phyloP scores from a whole-genome alignment of 2,888 invertebrate species.

The Hermaeophaga mercurialis region DNA sequence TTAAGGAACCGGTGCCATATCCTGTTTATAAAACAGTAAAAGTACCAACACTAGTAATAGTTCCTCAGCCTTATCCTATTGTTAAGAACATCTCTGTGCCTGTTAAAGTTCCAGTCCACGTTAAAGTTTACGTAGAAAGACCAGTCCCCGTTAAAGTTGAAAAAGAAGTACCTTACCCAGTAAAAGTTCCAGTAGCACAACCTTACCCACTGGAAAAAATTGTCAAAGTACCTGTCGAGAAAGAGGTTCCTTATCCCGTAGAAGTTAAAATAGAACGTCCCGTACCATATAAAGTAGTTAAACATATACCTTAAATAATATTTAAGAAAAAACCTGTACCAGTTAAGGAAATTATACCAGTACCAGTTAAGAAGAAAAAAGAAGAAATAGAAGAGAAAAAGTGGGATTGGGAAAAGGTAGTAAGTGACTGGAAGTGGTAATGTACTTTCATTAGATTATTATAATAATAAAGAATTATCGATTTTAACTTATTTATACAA shows the following conservation, averaged over 20 bases:
- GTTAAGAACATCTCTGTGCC: slow-evolving; percentile 69
- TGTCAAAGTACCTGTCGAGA: slow-evolving; percentile 74
- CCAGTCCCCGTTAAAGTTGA: slow-evolving; percentile 66
- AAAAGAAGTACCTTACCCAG: slow-evolving; percentile 67
- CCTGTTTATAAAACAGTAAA: slow-evolving; percentile 38
- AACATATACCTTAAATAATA: slow-evolving; percentile 52
- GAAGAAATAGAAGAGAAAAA: slow-evolving; percentile 19
- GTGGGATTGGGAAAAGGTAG: slow-evolving; percentile 16
- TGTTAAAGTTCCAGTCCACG: slow-evolving; percentile 69
- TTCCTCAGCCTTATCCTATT: slow-evolving; percentile 77
- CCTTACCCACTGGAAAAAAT: slow-evolving; percentile 67
- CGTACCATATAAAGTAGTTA: slow-evolving; percentile 28
- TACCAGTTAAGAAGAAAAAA: slow-evolving; percentile 25
- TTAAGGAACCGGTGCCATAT: slow-evolving; percentile 58
- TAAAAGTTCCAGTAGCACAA: slow-evolving; percentile 65
- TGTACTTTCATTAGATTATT: no score
- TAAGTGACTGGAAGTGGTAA: slow-evolving; percentile 18
- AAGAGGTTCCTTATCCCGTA: slow-evolving; percentile 72
- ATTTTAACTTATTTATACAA: no score
- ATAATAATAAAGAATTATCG: no score
- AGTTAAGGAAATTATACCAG: slow-evolving; percentile 33
- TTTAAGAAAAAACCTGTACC: slow-evolving; percentile 36
- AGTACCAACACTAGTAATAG: slow-evolving; percentile 37
- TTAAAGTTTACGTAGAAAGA: slow-evolving; percentile 55
- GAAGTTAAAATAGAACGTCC: slow-evolving; percentile 32